A percentile compares a stretch with the other conserved stretches of the same genome.
Evolutionary conservation across 2,113 vertebrate species (phyloP).

Genomic region (Malurus elegans): DNA sequence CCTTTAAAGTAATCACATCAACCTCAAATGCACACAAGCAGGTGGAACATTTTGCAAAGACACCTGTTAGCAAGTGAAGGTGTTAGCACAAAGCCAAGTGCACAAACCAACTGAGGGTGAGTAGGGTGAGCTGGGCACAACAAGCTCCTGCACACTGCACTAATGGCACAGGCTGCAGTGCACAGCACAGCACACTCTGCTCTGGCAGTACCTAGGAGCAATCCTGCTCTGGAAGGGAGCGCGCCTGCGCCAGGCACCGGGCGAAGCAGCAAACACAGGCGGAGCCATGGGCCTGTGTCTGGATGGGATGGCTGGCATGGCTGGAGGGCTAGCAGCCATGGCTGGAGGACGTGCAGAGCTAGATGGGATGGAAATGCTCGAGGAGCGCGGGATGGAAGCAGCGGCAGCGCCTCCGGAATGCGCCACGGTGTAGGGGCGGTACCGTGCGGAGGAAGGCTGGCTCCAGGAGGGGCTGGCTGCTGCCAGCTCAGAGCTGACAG

Average conservation of each 20-base stretch:
- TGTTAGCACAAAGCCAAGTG: constrained; percentile 28
- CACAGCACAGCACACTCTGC: constrained; percentile 39
- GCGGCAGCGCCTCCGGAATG: constrained; percentile 72
- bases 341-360: constrained; percentile 71
- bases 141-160: neutral
- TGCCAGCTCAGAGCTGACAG: constrained; percentile 22
- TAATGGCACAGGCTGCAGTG: constrained; percentile 32
- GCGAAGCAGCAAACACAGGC: constrained; percentile 72
- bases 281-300: constrained; percentile 71
- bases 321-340: constrained; percentile 69
- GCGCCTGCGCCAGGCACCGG: constrained; percentile 73
- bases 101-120: neutral
- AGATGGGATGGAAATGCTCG: constrained; percentile 38
- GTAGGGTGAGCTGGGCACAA: constrained; percentile 41
- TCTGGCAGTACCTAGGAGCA: constrained; percentile 87
- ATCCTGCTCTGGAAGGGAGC: constrained; percentile 80
- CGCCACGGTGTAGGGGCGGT: constrained; percentile 84
- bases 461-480: constrained; percentile 70
- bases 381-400: constrained; percentile 65
- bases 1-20: neutral
- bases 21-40: neutral
- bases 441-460: constrained; percentile 83
- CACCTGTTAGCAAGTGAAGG: neutral
- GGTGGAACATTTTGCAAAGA: neutral
- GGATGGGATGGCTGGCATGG: constrained; percentile 63